These are phyloP conservation scores for Trichomycterus rosablanca DNA, from an alignment of 2,113 vertebrate species.

Conservation along the genomic window DNA sequence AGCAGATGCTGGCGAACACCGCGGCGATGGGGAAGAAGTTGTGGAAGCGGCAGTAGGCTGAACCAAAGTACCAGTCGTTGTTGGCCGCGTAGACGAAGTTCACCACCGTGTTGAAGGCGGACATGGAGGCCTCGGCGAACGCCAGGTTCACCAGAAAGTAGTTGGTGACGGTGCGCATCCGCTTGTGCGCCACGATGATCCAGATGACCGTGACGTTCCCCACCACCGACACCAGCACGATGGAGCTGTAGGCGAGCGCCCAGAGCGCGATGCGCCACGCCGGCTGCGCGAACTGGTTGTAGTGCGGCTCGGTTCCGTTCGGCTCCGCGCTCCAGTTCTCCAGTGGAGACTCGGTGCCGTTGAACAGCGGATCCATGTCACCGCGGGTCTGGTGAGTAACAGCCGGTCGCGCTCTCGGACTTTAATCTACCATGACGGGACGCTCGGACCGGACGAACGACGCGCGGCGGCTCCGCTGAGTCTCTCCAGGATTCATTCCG, in stretches of 20 bases:
- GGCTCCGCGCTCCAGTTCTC: slow-evolving; percentile 46
- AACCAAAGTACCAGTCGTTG: slow-evolving; percentile 95
- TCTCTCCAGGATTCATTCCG: too few relatives aligned
- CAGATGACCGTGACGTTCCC: slow-evolving; percentile 92
- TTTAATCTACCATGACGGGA: slow-evolving; percentile 23
- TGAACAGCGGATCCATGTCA: slow-evolving; percentile 58
- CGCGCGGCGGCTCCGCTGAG: neutral
- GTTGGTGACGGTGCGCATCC: slow-evolving; percentile 98
- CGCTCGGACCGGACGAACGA: neutral
- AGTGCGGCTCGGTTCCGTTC: slow-evolving; percentile 45
- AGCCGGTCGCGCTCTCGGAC: neutral
- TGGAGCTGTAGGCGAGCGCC: slow-evolving; percentile 81
- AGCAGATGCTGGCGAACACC: slow-evolving; percentile 95
- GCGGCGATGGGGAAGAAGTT: slow-evolving; percentile 98
- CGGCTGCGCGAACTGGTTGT: slow-evolving; percentile 88
- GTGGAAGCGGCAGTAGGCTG: slow-evolving; percentile 92
- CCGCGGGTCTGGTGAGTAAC: neutral
- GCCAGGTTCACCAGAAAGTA: slow-evolving; percentile 95
- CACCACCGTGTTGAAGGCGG: slow-evolving; percentile 91
- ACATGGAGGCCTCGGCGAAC: slow-evolving; percentile 91
- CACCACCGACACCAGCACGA: slow-evolving; percentile 86
- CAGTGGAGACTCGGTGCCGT: slow-evolving; percentile 53
- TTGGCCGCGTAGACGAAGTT: slow-evolving; percentile 93
- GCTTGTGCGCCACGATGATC: slow-evolving; percentile 93
- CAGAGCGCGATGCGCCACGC: slow-evolving; percentile 89